These are phyloP conservation scores for Meandrina meandrites DNA, from an alignment of 92 coral and sea anemone genomes.

Conservation along the genomic window DNA sequence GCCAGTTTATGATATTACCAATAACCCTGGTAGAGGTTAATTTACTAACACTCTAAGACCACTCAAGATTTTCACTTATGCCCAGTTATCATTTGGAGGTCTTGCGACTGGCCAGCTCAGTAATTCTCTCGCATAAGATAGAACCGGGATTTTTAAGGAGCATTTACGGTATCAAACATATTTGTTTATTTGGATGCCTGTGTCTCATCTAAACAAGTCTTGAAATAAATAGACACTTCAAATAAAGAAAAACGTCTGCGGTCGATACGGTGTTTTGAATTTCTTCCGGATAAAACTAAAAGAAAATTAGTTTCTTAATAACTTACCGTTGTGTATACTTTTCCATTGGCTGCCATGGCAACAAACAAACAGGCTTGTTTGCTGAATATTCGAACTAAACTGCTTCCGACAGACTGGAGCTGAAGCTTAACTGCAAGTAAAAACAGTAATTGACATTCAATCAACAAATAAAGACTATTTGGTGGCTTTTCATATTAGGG, in stretches of 20 bases:
- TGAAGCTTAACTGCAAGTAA: constrained; percentile 47
- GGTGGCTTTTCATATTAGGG: background rate
- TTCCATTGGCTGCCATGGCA: constrained; percentile 68
- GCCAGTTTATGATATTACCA: constrained; percentile 7
- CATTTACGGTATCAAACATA: background rate
- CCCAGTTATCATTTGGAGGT: background rate
- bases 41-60: constrained; percentile 19
- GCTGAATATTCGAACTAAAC: constrained; percentile 52
- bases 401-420: constrained; percentile 36
- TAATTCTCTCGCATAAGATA: background rate
- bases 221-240: background rate
- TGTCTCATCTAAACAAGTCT: background rate
- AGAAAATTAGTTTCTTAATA: background rate
- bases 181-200: background rate
- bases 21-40: constrained; percentile 28
- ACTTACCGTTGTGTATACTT: constrained; percentile 70
- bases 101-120: background rate
- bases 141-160: background rate
- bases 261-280: background rate
- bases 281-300: background rate
- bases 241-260: background rate
- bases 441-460: background rate
- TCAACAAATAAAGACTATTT: background rate
- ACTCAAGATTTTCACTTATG: constrained; percentile 41
- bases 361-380: constrained; percentile 51